These are phyloP conservation scores for Drymodes brunneopygia DNA, from an alignment of 2,113 vertebrate species.

Conservation along the genomic window DNA sequence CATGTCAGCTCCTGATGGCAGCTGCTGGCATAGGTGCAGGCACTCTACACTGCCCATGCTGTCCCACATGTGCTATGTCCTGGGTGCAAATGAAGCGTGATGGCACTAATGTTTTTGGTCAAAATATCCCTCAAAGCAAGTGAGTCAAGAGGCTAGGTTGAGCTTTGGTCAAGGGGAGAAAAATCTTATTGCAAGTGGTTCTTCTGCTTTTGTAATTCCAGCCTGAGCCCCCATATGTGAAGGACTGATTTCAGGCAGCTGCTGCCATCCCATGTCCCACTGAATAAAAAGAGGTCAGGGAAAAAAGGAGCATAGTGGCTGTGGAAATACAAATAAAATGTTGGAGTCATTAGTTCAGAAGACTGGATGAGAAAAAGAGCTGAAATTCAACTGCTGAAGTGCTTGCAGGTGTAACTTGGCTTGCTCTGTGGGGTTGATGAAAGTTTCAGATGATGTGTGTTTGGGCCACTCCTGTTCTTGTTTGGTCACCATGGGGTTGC, in stretches of 20 bases:
- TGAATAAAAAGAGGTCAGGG: neutral
- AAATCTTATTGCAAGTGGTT: neutral
- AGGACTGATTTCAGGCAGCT: neutral
- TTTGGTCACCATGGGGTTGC: neutral
- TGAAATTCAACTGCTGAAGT: neutral
- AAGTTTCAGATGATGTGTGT: neutral
- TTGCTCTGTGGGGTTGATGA: neutral
- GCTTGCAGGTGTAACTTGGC: neutral
- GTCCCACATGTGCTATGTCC: neutral
- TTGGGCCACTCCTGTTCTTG: neutral
- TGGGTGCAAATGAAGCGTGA: neutral
- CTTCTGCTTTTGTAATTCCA: neutral
- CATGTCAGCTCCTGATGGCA: neutral
- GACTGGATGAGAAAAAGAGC: neutral
- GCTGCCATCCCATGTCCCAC: neutral
- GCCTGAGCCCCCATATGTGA: neutral
- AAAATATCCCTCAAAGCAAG: neutral
- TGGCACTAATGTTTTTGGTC: neutral
- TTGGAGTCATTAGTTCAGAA: neutral
- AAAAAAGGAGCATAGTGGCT: neutral
- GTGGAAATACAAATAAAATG: neutral
- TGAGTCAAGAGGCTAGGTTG: neutral
- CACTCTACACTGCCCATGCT: neutral
- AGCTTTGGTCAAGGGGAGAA: neutral
- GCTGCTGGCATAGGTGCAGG: neutral